A percentile compares a stretch with the other conserved stretches of the same genome.
phyloP scores from a whole-genome alignment of 2,113 vertebrate species.

The Herpailurus yagouaroundi region DNA sequence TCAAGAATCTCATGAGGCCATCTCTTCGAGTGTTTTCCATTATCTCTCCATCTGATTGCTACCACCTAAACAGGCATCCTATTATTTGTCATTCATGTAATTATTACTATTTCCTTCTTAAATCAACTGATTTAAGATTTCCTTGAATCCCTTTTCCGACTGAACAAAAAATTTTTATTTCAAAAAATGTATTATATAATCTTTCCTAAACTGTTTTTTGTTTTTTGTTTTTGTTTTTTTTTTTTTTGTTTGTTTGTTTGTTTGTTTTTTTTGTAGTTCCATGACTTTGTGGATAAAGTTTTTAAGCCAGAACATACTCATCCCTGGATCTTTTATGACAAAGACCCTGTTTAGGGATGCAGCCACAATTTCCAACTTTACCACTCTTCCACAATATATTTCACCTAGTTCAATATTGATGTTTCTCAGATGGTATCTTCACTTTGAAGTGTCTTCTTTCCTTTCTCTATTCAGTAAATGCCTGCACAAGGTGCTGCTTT shows the following conservation, averaged over 20 bases:
- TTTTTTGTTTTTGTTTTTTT: neutral
- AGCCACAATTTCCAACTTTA: neutral
- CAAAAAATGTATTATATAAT: neutral
- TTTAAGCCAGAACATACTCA: neutral
- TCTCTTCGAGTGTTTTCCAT: neutral
- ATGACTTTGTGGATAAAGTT: neutral
- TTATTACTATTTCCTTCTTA: neutral
- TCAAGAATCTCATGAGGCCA: neutral
- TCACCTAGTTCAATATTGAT: neutral
- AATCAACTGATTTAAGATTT: neutral
- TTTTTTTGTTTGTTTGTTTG: neutral
- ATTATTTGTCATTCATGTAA: neutral
- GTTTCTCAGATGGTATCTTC: neutral
- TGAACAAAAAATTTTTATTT: neutral
- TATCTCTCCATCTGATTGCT: neutral
- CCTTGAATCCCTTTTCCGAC: neutral
- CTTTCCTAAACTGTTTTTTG: neutral
- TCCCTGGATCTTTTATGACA: neutral
- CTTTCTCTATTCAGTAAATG: neutral
- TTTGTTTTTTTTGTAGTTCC: neutral
- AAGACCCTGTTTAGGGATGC: neutral
- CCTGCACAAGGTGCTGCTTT: neutral
- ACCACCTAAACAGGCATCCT: neutral
- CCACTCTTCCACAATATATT: neutral
- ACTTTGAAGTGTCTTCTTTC: neutral